These are phyloP conservation scores for Anoura caudifer DNA, from an alignment of 2,113 vertebrate genomes.

Conservation along the genomic window DNA sequence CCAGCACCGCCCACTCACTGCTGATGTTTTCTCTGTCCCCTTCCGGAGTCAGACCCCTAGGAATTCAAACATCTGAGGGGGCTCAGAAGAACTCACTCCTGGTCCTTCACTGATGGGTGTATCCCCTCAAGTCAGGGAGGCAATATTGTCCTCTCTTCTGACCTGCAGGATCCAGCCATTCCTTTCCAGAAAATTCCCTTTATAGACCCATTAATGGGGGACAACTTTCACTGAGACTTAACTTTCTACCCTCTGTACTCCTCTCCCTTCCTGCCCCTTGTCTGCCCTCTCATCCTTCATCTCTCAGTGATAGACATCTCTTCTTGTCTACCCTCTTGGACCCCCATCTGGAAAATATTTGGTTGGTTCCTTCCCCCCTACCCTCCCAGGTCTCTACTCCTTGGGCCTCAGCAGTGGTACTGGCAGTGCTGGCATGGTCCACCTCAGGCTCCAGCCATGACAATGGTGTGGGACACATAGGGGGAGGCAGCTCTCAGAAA, in stretches of 20 bases:
- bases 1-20: conserved; percentile 86
- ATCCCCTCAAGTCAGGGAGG: background rate
- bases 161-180: background rate
- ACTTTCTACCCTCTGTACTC: background rate
- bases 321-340: background rate
- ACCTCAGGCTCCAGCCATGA: background rate
- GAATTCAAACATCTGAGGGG: conserved; percentile 32
- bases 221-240: background rate
- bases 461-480: background rate
- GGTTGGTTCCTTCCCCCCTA: background rate
- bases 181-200: background rate
- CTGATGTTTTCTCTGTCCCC: conserved; percentile 86
- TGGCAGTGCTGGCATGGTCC: background rate
- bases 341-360: background rate
- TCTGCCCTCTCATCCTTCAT: background rate
- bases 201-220: background rate
- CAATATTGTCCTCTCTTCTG: background rate
- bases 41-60: conserved; percentile 86
- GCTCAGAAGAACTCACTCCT: background rate
- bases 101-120: background rate
- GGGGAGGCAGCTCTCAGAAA: background rate
- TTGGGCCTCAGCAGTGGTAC: background rate
- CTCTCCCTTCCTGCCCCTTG: background rate
- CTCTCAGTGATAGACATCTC: background rate
- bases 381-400: background rate